These are phyloP conservation scores for Microtus ochrogaster DNA, from an alignment of 2,113 vertebrate species.

Conservation along the genomic window DNA sequence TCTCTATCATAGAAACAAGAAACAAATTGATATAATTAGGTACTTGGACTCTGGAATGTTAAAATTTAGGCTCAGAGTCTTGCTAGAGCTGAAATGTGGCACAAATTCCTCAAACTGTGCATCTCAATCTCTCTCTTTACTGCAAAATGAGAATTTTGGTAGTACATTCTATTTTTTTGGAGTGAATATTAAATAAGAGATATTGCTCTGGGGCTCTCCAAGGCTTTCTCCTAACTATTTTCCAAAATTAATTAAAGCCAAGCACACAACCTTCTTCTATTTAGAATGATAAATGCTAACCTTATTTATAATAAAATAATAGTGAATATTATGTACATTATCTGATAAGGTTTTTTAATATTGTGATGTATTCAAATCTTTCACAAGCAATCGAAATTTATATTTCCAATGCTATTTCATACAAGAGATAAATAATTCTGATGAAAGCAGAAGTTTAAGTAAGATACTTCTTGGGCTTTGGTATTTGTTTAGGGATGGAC, in stretches of 20 bases:
- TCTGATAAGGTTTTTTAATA: slow-evolving; percentile 12
- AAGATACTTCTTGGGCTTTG: neutral
- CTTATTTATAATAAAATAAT: neutral
- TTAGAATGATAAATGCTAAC: neutral
- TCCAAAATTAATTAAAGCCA: neutral
- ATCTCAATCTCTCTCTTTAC: neutral
- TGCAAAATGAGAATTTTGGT: neutral
- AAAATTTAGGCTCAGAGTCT: neutral
- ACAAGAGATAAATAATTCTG: neutral
- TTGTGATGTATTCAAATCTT: neutral
- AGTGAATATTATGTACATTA: neutral
- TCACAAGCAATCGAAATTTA: slow-evolving; percentile 10
- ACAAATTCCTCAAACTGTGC: neutral
- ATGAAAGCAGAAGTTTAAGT: neutral
- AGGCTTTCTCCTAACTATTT: neutral
- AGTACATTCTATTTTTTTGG: neutral
- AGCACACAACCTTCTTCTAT: neutral
- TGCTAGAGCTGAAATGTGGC: neutral
- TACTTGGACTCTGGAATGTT: neutral
- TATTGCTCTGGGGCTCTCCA: neutral
- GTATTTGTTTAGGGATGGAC: neutral
- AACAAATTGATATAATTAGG: neutral
- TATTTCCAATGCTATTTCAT: slow-evolving; percentile 36
- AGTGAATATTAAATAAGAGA: slow-evolving; percentile 4
- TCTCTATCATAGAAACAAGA: neutral